phyloP scores from a whole-genome alignment of 2,113 vertebrate species.

The Amphiprion ocellaris region DNA sequence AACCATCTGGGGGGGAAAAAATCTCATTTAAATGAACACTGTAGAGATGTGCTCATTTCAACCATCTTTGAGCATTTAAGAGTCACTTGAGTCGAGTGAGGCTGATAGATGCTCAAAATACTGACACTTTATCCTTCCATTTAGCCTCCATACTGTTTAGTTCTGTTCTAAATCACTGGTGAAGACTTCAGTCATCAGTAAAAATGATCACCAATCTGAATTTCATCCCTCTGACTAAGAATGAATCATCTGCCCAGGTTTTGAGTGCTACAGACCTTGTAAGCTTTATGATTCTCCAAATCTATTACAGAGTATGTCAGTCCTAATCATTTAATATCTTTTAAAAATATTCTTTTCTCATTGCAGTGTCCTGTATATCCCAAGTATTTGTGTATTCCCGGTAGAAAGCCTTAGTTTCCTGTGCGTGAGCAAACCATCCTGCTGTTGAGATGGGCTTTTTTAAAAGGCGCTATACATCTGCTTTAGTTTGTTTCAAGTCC shows the following conservation, averaged over 20 bases:
- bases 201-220: constrained; percentile 26
- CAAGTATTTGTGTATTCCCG: constrained; percentile 1
- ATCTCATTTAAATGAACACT: background rate
- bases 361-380: background rate
- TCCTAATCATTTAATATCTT: background rate
- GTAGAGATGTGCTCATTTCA: background rate
- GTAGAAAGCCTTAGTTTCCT: constrained; percentile 18
- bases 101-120: constrained; percentile 14
- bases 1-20: background rate
- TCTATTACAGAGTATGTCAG: background rate
- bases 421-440: constrained; percentile 26
- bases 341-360: background rate
- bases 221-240: constrained; percentile 13
- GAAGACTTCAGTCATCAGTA: constrained; percentile 16
- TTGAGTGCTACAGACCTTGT: background rate
- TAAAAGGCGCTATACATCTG: constrained; percentile 48
- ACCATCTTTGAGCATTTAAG: constrained; percentile 4
- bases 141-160: background rate
- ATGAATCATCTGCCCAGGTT: constrained; percentile 12
- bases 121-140: background rate
- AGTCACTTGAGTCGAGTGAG: constrained; percentile 10
- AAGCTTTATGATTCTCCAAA: background rate
- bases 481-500: constrained; percentile 53
- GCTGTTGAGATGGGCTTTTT: constrained; percentile 12
- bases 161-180: constrained; percentile 26